phyloP scores from a whole-genome alignment of 1,140 invertebrate species.

The Paralvinella palmiformis region DNA sequence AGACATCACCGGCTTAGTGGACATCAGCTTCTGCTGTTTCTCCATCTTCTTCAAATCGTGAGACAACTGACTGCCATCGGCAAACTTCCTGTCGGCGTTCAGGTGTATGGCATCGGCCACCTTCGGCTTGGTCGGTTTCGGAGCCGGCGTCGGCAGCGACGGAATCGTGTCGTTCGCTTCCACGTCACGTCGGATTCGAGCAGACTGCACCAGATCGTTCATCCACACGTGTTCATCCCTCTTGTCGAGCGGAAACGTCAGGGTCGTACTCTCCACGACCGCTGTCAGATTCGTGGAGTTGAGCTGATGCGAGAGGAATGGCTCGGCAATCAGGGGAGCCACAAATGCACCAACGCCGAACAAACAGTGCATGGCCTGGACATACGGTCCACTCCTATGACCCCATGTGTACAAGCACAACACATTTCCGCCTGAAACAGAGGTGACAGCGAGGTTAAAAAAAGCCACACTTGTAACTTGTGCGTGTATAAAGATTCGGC shows the following conservation, averaged over 20 bases:
- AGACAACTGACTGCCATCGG: too few relatives aligned
- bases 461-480: background rate
- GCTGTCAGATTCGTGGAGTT: background rate
- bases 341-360: slow-evolving; percentile 56
- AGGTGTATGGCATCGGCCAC: background rate
- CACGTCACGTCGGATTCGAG: too few relatives aligned
- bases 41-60: too few relatives aligned
- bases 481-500: background rate
- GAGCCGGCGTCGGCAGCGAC: background rate
- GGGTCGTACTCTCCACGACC: too few relatives aligned
- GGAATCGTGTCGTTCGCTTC: too few relatives aligned
- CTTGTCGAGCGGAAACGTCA: too few relatives aligned
- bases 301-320: slow-evolving; percentile 36
- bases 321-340: slow-evolving; percentile 52
- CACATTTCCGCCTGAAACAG: slow-evolving; percentile 53
- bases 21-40: too few relatives aligned
- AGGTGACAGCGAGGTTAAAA: too few relatives aligned
- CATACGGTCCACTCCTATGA: slow-evolving; percentile 51
- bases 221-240: too few relatives aligned
- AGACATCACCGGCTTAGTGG: slow-evolving; percentile 10
- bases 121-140: background rate
- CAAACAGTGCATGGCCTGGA: slow-evolving; percentile 55
- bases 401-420: slow-evolving; percentile 54
- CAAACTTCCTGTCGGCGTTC: background rate
- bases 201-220: too few relatives aligned